These are phyloP conservation scores for Latrodectus hesperus DNA, from an alignment of 2,888 invertebrate species.

Conservation along the genomic window DNA sequence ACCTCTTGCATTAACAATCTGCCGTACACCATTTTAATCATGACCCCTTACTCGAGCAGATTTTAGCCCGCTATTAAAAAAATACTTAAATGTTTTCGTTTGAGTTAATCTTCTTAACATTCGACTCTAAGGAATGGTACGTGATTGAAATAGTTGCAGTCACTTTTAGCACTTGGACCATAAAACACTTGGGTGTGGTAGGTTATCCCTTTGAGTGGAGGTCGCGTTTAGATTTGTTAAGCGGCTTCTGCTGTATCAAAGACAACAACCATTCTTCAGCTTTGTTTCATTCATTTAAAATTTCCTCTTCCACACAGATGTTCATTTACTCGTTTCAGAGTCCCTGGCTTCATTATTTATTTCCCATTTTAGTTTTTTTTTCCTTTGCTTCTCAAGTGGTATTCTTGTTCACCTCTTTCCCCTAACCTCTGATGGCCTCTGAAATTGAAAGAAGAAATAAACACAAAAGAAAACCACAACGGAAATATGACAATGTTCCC, in stretches of 20 bases:
- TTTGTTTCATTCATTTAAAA: constrained; percentile 65
- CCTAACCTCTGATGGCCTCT: neutral
- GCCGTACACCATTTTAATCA: constrained; percentile 47
- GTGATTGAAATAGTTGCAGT: constrained; percentile 65
- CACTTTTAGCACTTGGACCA: constrained; percentile 63
- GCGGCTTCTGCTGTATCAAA: constrained; percentile 51
- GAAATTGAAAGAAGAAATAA: neutral
- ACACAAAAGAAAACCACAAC: neutral
- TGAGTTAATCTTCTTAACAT: constrained; percentile 65
- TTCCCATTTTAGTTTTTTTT: constrained; percentile 18
- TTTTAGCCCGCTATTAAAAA: constrained; percentile 45
- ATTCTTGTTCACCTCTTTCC: constrained; percentile 4
- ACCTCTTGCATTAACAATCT: constrained; percentile 8
- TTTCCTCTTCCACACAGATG: constrained; percentile 41
- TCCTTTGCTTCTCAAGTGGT: neutral
- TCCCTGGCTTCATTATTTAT: constrained; percentile 41
- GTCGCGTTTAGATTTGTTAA: constrained; percentile 59
- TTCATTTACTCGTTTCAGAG: constrained; percentile 36
- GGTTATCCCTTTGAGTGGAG: constrained; percentile 65
- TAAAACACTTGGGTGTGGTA: constrained; percentile 68
- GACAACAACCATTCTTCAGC: constrained; percentile 44
- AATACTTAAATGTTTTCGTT: constrained; percentile 63
- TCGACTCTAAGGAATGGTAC: constrained; percentile 63
- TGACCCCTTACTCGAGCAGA: constrained; percentile 44
- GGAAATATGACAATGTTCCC: constrained; percentile 1